phyloP scores from a whole-genome alignment of 2,113 vertebrate genomes.

The Solenodon paradoxus region DNA sequence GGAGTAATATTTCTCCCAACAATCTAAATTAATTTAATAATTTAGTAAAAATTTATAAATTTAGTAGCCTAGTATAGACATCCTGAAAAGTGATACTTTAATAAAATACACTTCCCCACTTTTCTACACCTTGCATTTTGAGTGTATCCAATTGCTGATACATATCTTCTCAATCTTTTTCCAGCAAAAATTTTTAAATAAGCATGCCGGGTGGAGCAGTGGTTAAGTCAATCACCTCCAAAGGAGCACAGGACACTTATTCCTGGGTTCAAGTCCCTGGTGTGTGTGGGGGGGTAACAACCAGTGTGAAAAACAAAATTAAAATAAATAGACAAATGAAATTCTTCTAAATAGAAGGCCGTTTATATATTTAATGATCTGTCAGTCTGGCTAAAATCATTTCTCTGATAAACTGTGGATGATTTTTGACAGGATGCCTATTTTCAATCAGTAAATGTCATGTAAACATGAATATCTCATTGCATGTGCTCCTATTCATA shows the following conservation, averaged over 20 bases:
- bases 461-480: not conserved
- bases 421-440: not conserved
- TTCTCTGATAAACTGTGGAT: not conserved
- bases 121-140: not conserved
- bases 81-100: constrained; percentile 11
- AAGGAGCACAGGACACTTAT: no score
- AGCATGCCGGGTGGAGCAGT: no score
- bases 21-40: constrained; percentile 24
- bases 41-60: not conserved
- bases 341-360: not conserved
- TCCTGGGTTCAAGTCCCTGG: no score
- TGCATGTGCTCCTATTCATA: not conserved
- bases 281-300: no score
- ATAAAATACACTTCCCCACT: not conserved
- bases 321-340: no score
- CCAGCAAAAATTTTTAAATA: not conserved
- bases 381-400: not conserved
- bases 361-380: not conserved
- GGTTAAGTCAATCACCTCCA: no score
- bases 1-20: not conserved
- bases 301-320: no score
- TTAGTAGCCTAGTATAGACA: not conserved
- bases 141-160: not conserved
- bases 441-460: constrained; percentile 8
- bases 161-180: not conserved